Base-by-base conservation (phyloP, 2,113 vertebrate genomes). In the Phyllostomus discolor region DNA sequence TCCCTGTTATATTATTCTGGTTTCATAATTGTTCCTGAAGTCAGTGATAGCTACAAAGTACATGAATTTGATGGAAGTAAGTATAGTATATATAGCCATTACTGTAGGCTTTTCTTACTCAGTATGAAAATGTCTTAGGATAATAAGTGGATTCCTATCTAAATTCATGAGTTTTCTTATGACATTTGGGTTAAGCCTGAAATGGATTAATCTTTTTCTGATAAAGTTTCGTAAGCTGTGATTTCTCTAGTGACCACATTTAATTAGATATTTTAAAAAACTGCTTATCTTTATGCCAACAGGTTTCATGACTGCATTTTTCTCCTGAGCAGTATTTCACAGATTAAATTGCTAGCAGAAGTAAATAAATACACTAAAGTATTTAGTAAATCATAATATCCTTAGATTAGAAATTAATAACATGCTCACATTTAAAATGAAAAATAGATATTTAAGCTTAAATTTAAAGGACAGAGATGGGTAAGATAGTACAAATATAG, bases 111-210 rank as follows among this genome's bases (percentile, higher is more conserved):
- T 94, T 97, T 98, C 97, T 97, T 98, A 93, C 94, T 98, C 94
- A 97, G 79, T 98, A 98, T 98, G 98, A 98, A 98, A 98, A 98
- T 98, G 97, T 98, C 98, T 98, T 98, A 96, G 98, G 97, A 98
- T 98, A 98, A 98, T 98, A 98, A 98, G 98, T 98, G 98, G 98
- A 98, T 98, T 98, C 97, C 98, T 98, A 98, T 99, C 98, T 99
- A 99, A 99, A 99, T 99, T 99, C 98, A 98, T 99, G 98, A 99
- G 98, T 98, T 98, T 97, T 98, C 98, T 97, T 98, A 98, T 98
- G 98, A 98, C 98, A 98, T 98, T 98, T 98, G 97, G 97, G 98
- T 98, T 98, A 98, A 98, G 98, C 97, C 98, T 98, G 98, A 98
- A 99, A 98, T 98, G 98, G 98, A 98, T 98, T 98, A 98, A 98